These are phyloP conservation scores for Eupeodes corollae DNA, from an alignment of 1,140 invertebrate species.

Conservation along the genomic window DNA sequence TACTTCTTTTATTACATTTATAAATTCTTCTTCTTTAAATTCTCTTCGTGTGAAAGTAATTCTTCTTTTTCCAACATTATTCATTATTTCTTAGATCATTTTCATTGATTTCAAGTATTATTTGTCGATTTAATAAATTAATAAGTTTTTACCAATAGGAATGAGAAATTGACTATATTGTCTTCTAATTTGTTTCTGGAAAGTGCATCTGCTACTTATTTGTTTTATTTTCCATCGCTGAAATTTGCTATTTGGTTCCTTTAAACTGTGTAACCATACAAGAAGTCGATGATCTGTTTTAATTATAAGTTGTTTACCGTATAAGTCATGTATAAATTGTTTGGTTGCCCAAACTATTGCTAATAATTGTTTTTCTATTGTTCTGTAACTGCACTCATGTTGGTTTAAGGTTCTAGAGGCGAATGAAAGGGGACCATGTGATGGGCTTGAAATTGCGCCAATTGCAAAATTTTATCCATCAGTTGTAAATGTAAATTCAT, in stretches of 20 bases:
- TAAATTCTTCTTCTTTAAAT: neutral
- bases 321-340: conserved; percentile 29
- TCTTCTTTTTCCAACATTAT: neutral
- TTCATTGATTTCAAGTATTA: neutral
- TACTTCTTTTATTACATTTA: neutral
- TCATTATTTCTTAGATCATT: neutral
- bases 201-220: too few relatives aligned
- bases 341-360: conserved; percentile 35
- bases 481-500: conserved; percentile 12
- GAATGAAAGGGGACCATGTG: conserved; percentile 7
- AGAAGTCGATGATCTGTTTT: conserved; percentile 10
- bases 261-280: conserved; percentile 8
- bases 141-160: conserved; percentile 8
- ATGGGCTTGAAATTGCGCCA: conserved; percentile 12
- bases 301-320: conserved; percentile 8
- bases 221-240: conserved; percentile 9
- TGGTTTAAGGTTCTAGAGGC: conserved; percentile 11
- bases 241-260: conserved; percentile 11
- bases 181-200: conserved; percentile 11
- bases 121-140: neutral
- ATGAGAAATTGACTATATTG: conserved; percentile 11
- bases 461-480: conserved; percentile 11
- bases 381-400: conserved; percentile 11
- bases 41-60: neutral
- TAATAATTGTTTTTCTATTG: conserved; percentile 14